Percentiles rank a stretch among this genome's conserved stretches.
These are phyloP conservation scores for Alauda arvensis DNA, from an alignment of 2,797 vertebrate species.

Conservation along the genomic window DNA sequence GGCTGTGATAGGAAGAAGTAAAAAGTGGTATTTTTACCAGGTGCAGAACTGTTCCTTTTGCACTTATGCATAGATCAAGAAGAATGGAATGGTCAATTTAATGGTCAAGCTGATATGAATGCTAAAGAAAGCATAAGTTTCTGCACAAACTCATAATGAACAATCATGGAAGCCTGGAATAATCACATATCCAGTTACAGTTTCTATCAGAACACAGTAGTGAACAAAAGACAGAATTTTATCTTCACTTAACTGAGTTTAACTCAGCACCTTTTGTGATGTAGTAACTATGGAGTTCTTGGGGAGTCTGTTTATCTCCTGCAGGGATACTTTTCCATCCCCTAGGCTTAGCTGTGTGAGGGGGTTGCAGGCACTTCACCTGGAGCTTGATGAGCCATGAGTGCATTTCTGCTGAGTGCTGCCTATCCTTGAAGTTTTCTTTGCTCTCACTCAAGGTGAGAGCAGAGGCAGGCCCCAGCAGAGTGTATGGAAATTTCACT, in stretches of 20 bases:
- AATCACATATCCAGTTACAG: neutral
- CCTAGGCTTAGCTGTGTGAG: neutral
- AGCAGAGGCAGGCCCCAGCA: neutral
- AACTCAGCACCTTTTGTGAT: neutral
- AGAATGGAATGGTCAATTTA: neutral
- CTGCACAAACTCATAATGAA: neutral
- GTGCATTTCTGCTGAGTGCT: fast-evolving
- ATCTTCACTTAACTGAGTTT: neutral
- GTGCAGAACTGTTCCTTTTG: neutral
- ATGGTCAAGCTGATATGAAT: neutral
- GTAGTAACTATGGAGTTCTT: neutral
- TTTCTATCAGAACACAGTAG: neutral
- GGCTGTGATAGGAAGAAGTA: neutral
- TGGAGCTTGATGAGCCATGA: fast-evolving
- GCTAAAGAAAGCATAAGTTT: neutral
- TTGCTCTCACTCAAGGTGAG: neutral
- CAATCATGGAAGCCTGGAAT: neutral
- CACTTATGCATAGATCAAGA: neutral
- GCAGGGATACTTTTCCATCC: neutral
- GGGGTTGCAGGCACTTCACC: neutral
- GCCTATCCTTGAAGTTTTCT: neutral
- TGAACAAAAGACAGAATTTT: neutral
- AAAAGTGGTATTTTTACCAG: neutral
- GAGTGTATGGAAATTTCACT: neutral
- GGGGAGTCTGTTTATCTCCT: neutral